Conservation (phyloP, 2,888 invertebrate genomes). For the Gasteruption jaculator region DNA sequence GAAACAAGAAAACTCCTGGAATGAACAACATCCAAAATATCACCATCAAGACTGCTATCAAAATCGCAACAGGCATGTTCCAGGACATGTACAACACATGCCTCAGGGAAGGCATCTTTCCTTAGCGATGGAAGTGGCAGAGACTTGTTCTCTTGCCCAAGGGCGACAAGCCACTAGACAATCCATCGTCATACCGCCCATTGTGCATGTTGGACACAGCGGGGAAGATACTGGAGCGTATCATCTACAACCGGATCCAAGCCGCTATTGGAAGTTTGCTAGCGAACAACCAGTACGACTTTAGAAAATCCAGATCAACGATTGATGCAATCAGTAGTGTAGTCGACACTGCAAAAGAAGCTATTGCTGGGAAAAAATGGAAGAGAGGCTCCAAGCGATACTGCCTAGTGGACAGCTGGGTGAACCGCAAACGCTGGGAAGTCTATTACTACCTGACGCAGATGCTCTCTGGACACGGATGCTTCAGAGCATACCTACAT, state of each 20-base stretch:
- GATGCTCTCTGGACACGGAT: too few species aligned
- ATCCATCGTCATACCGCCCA: too few species aligned
- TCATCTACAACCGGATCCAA: neutral
- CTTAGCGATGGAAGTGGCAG: constrained; percentile 12
- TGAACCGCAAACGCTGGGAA: constrained; percentile 7
- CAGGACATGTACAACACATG: constrained; percentile 14
- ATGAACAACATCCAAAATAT: constrained; percentile 24
- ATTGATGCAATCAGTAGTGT: constrained; percentile 8
- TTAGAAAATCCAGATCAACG: constrained; percentile 9
- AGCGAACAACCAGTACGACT: constrained; percentile 9
- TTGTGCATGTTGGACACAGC: too few species aligned
- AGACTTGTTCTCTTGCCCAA: too few species aligned
- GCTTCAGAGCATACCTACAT: constrained; percentile 14
- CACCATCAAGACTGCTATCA: constrained; percentile 13
- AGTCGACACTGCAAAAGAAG: neutral
- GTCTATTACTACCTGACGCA: constrained; percentile 13
- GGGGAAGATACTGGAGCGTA: constrained; percentile 12
- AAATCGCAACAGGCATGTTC: too few species aligned
- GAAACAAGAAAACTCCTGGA: constrained; percentile 23
- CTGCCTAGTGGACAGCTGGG: constrained; percentile 3
- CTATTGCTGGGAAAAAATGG: constrained; percentile 19
- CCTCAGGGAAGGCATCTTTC: constrained; percentile 10
- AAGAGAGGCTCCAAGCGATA: constrained; percentile 9
- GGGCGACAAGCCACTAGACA: constrained; percentile 16
- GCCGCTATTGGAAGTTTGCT: constrained; percentile 3